Base-by-base conservation (phyloP, 2,113 vertebrate genomes). In the Nibea coibor region DNA sequence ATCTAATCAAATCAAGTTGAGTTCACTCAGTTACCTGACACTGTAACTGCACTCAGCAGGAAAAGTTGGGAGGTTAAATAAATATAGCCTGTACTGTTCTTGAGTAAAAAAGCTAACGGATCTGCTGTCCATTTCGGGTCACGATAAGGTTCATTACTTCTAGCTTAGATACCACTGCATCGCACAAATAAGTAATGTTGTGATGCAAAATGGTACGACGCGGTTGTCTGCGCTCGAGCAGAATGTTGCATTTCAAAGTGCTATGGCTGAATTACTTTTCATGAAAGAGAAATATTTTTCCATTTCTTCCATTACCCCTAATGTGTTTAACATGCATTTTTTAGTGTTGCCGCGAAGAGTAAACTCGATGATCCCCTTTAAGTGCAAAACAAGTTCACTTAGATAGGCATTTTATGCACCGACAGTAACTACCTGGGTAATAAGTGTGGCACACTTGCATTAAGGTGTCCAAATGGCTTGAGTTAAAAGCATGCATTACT, bases 321-420 rank as follows among this genome's bases (percentile, higher is more conserved):
- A 83, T 79, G 81, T n/a, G 35, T 68, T 64, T 81, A 47, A 78
- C 85, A 82, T 84, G 67, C 69, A 89, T 89, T 89, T 90, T 84
- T 87, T 39, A 78, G 61, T 51, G 71, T 68, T 87, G 74, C 74
- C 59, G 9, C 22, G 28, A 57, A 66, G 69, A 84, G 76, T 77
- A 86, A 89, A 90, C 70, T 72, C 85, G 62, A 93, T 86, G 82
- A 91, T 72, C 73, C 51, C 20, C 28, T n/a, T 72, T 90, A 88
- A 88, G 89, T 86, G 87, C 81, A 87, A 86, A 85, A 89, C 78
- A 76, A 48, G 70, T 76, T 87, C 69, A 85, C 74, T 87, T 77
- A 84, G 71, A 72, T 63, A 56, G 65, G 31, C 16, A 10, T 86
- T 91, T 89, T 79, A 80, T 78, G 64, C 77, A 87, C 81, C 50